These are phyloP conservation scores for Oncorhynchus kisutch DNA, from an alignment of 2,113 vertebrate genomes.

Conservation along the genomic window DNA sequence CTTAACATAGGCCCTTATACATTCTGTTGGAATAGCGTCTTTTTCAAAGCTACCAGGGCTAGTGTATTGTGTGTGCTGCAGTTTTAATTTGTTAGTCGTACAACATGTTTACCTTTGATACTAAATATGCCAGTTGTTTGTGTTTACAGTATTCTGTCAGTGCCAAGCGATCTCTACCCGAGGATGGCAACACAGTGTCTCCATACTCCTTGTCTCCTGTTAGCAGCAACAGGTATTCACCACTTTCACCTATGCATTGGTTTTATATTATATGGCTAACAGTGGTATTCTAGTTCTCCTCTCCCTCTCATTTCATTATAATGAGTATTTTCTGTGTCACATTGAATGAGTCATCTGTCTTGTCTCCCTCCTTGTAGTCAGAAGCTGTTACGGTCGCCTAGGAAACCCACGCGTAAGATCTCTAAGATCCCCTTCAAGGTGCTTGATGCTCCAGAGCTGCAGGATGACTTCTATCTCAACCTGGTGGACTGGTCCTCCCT, in stretches of 20 bases:
- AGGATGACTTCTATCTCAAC: slow-evolving; percentile 99
- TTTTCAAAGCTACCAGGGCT: neutral
- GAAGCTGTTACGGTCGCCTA: slow-evolving; percentile 90
- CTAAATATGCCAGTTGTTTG: slow-evolving; percentile 1
- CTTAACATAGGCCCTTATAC: slow-evolving; percentile 17
- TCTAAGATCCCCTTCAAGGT: slow-evolving; percentile 99
- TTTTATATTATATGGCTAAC: neutral
- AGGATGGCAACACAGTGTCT: slow-evolving; percentile 92
- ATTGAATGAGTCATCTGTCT: too few species aligned
- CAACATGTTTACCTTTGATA: too few species aligned
- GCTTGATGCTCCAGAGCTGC: slow-evolving; percentile 92
- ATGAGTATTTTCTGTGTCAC: too few species aligned
- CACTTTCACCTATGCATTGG: neutral
- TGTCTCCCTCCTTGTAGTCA: slow-evolving; percentile 72
- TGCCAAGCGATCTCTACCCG: slow-evolving; percentile 88
- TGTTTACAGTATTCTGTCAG: slow-evolving; percentile 88
- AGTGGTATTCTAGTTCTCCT: neutral
- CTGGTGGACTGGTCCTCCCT: slow-evolving; percentile 98
- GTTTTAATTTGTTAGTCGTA: too few species aligned
- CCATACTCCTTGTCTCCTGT: slow-evolving; percentile 96
- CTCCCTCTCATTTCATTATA: neutral
- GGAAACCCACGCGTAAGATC: slow-evolving; percentile 96
- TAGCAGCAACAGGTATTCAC: slow-evolving; percentile 92
- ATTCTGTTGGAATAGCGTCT: neutral
- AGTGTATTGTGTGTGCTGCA: neutral